phyloP scores from a whole-genome alignment of 2,888 invertebrate genomes.

The Agrilus cyanescens region DNA sequence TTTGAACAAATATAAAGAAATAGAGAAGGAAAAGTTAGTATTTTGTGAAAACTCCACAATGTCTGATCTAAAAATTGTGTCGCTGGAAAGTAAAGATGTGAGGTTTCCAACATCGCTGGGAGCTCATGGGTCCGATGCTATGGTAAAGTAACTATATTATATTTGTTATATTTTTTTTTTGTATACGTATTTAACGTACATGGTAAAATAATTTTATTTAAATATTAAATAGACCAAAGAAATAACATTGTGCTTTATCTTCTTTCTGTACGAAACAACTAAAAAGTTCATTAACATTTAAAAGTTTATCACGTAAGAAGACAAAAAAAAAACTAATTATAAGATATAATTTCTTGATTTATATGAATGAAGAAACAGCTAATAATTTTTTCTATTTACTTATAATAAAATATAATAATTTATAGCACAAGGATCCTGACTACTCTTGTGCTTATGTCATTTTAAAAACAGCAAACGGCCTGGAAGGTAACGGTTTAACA shows the following conservation, averaged over 20 bases:
- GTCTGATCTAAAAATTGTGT: conserved; percentile 38
- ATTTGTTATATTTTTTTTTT: not conserved
- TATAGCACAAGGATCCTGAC: conserved; percentile 75
- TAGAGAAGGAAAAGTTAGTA: too few relatives aligned
- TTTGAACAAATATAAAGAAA: too few relatives aligned
- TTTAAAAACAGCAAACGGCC: conserved; percentile 49
- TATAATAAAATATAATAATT: conserved; percentile 10
- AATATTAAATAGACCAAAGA: too few relatives aligned
- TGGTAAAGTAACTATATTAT: conserved; percentile 61
- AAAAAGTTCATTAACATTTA: too few relatives aligned
- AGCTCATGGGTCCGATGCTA: conserved; percentile 79
- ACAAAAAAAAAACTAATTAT: too few relatives aligned
- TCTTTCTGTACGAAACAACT: too few relatives aligned
- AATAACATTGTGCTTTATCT: too few relatives aligned
- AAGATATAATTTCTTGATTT: not conserved
- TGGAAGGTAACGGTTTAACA: conserved; percentile 69
- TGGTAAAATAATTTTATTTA: too few relatives aligned
- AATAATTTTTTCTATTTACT: not conserved
- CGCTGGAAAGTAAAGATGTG: conserved; percentile 57
- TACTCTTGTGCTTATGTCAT: conserved; percentile 89
- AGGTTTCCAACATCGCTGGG: conserved; percentile 79
- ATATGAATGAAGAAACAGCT: not conserved
- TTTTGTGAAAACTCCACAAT: too few relatives aligned
- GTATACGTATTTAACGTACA: too few relatives aligned
- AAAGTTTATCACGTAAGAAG: too few relatives aligned